phyloP scores from a whole-genome alignment of 2,113 vertebrate genomes.

The Oxyruncus cristatus region DNA sequence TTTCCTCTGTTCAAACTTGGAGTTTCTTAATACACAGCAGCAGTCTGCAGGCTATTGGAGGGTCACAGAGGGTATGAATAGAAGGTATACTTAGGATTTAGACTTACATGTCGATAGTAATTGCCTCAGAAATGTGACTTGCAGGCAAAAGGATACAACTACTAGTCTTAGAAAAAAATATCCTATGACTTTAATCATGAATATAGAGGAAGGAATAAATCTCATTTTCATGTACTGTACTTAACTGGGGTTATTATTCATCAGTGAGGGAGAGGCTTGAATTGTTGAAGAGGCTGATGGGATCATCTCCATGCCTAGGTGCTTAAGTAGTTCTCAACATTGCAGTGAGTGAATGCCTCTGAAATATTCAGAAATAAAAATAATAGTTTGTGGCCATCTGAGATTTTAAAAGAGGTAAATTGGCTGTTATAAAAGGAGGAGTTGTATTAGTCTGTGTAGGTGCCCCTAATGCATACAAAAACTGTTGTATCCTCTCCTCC shows the following conservation, averaged over 20 bases:
- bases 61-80: neutral
- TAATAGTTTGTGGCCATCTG: neutral
- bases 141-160: neutral
- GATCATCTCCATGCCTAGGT: neutral
- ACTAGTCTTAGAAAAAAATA: neutral
- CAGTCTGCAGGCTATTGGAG: neutral
- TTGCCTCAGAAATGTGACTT: neutral
- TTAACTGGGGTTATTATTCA: neutral
- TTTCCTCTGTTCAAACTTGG: neutral
- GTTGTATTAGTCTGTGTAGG: neutral
- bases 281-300: neutral
- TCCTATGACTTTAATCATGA: neutral
- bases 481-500: neutral
- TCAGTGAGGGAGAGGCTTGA: neutral
- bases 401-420: neutral
- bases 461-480: neutral
- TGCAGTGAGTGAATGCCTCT: neutral
- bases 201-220: neutral
- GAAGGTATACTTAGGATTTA: neutral
- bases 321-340: neutral
- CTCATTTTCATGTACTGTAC: neutral
- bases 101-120: neutral
- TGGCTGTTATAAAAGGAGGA: neutral
- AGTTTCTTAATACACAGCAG: neutral
- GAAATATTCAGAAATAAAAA: slow-evolving; percentile 4